Conservation (phyloP, 2,888 invertebrate species). For the Noctua pronuba region DNA sequence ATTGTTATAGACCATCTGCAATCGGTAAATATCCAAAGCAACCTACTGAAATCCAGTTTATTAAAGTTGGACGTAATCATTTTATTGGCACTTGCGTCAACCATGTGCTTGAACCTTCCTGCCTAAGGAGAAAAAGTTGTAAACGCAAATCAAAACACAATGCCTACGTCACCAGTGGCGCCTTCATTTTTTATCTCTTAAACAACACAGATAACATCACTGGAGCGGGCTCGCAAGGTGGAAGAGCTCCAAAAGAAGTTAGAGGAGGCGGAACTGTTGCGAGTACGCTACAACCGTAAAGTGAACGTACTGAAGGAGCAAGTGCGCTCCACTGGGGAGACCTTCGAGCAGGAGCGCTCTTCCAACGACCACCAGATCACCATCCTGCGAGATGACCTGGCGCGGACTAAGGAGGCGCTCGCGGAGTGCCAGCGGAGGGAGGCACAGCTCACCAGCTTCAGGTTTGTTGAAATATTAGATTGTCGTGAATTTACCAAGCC, state of each 20-base stretch:
- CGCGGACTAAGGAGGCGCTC: conserved; percentile 93
- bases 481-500: neutral
- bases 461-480: conserved; percentile 71
- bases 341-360: conserved; percentile 93
- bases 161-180: conserved; percentile 1
- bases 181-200: conserved; percentile 3
- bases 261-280: conserved; percentile 94
- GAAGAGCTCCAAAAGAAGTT: conserved; percentile 95
- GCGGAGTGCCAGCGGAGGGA: conserved; percentile 94
- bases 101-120: conserved; percentile 2
- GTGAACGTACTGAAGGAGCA: conserved; percentile 93
- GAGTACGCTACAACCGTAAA: conserved; percentile 94
- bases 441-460: conserved; percentile 94
- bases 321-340: conserved; percentile 92
- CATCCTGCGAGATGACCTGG: conserved; percentile 94
- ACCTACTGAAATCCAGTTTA: neutral
- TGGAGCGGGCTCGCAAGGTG: conserved; percentile 95
- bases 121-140: neutral
- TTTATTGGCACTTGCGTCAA: conserved; percentile 20
- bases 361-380: conserved; percentile 93
- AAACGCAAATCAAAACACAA: conserved; percentile 5
- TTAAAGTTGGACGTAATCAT: neutral
- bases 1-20: neutral
- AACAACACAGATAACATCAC: conserved; percentile 92
- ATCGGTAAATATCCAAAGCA: neutral